Base-by-base conservation (phyloP, 2,797 vertebrate species). In the Coreius guichenoti region DNA sequence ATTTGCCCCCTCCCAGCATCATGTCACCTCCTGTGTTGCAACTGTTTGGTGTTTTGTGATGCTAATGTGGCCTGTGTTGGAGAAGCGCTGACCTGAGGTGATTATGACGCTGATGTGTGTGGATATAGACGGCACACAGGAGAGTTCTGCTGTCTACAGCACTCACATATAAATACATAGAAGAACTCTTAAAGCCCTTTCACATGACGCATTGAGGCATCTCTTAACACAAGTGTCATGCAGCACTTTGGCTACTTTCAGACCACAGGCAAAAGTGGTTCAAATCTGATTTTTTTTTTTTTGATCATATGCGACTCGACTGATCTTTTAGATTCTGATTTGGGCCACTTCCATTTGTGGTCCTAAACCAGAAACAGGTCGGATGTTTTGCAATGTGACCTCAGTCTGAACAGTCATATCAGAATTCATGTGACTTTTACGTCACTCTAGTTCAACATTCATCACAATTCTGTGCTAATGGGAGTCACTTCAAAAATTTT, bases 41-140 rank as follows among this genome's bases (percentile, higher is more conserved):
- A 91, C 90, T 93, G 92, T 91, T 90, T 92, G 92, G 49, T 85
- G 56, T 86, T 75, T 93, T 91, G 91, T 94, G 90, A 92, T 93
- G 92, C 93, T 93, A 95, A 94, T 94, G 92, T 68, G 92, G 93
- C 90, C 90, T 87, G 88, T 91, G 88, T 92, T 68, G 90, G 91
- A 86, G 89, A 87, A 87, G 92, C 90, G 89, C 92, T 90, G 91
- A 93, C 92, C 91, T 89, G 89, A 90, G 93, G 83, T 89, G 91
- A 91, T 92, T 90, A 90, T 92, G 92, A 86, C 11, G n/a, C 81
- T 89, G 81, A 86, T 86, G 70, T 86, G 69, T 80, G 82, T 73
- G 49, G 68, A 83, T 77, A 81, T 49, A 47, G 51, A 81, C n/a
- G 12, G 63, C 39, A 39, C 29, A 45, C 39, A 9, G 43, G 56